Base-by-base conservation (phyloP, 1,140 invertebrate genomes). In the Drosophila saltans region DNA sequence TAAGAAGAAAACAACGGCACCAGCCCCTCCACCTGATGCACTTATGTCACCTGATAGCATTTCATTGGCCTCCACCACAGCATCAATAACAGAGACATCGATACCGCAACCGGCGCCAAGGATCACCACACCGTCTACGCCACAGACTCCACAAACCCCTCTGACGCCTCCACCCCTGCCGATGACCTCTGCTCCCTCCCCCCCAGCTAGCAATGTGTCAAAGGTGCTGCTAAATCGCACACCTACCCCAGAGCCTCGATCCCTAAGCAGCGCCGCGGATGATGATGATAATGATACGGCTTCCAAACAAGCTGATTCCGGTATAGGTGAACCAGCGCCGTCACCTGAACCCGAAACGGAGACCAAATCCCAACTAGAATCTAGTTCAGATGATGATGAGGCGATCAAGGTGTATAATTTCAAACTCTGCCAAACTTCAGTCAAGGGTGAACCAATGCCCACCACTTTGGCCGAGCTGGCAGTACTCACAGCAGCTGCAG, bases 391-490 rank as follows among this genome's bases (percentile, higher is more conserved):
- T 63, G 90, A 92, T 43, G 91, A 92, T 26, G 91, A 91, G 40
- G 86, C 89, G 69, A 72, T 92, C 60, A 92, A 92, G 36, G 86
- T 92, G 61, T 92, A 92, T 36, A 92, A 92, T 57, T 90, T 92
- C 5, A 92, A 92, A 75, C 76, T 91, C 26, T 81, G 91, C 39
- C 76, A 92, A 75, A 92, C 91, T 3, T 76, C 89, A 3, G 71
- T 81, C 43, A 82, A 89, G 60, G 39, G 64, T 26, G 41, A 40
- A 16, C 58, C 41, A n/a, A 9, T 55, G 63, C 71, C 68, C 52
- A 71, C 60, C 40, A 81, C 78, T 52, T 59, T 90, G 60, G 89
- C 78, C 10, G 88, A 89, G 21, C 33, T 91, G 10, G 69, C 60
- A 1, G 71, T 79, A 6, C 48, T 91, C 2, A 71, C 62, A 10